Evolutionary conservation across 2,113 vertebrate species (phyloP).

Genomic region (Cairina moschata): DNA sequence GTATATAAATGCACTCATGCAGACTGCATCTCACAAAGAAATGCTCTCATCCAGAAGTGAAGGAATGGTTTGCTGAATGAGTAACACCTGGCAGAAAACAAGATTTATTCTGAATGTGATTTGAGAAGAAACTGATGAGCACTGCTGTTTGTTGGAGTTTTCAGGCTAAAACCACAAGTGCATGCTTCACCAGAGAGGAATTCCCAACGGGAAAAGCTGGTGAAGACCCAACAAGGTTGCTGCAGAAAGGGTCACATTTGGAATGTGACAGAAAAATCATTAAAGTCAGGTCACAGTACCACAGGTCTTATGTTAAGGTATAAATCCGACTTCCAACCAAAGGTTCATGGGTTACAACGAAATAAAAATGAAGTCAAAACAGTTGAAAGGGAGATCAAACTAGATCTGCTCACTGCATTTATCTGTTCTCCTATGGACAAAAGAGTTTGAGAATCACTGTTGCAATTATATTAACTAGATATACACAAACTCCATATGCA

Average conservation of each 20-base stretch:
- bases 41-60: not conserved
- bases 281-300: not conserved
- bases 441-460: not conserved
- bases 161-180: not conserved
- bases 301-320: not conserved
- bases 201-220: not conserved
- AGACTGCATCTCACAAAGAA: not conserved
- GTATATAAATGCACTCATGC: not conserved
- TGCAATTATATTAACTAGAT: not conserved
- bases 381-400: not conserved
- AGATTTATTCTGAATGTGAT: not conserved
- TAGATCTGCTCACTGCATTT: not conserved
- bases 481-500: no score
- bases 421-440: not conserved
- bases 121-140: not conserved
- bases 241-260: not conserved
- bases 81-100: not conserved
- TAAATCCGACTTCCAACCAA: not conserved
- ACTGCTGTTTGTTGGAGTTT: not conserved
- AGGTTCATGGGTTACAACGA: not conserved
- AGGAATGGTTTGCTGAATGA: not conserved
- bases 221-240: not conserved
- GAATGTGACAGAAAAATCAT: not conserved
- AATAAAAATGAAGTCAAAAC: not conserved
- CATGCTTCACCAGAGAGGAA: not conserved